Conservation (phyloP, 2,113 vertebrate genomes). For the Thamnaconus septentrionalis region DNA sequence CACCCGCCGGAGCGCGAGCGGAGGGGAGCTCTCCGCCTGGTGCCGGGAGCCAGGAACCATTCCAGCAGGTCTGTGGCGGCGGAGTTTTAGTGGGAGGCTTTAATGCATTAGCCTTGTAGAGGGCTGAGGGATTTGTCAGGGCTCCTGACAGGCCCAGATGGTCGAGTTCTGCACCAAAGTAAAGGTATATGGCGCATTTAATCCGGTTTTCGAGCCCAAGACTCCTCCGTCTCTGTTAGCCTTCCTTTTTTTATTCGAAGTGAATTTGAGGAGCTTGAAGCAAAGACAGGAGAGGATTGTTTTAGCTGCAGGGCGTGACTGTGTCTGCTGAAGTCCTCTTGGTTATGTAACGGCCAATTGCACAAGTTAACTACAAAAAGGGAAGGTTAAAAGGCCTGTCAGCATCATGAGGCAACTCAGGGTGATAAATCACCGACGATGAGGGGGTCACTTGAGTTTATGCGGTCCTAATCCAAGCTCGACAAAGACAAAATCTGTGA, state of each 20-base stretch:
- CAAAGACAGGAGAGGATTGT: slow-evolving; percentile 11
- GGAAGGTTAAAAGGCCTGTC: neutral
- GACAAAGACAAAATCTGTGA: slow-evolving; percentile 6
- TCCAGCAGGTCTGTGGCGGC: neutral
- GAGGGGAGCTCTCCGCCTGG: slow-evolving; percentile 18
- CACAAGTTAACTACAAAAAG: slow-evolving; percentile 12
- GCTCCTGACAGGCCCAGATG: slow-evolving; percentile 10
- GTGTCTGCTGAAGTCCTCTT: slow-evolving; percentile 36
- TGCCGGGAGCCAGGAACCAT: slow-evolving; percentile 19
- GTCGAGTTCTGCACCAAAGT: slow-evolving; percentile 17
- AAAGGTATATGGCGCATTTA: slow-evolving; percentile 11
- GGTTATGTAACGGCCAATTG: slow-evolving; percentile 55
- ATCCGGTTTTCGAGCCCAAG: neutral
- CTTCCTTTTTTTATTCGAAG: neutral
- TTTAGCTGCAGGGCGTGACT: slow-evolving; percentile 42
- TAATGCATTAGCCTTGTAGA: slow-evolving; percentile 1
- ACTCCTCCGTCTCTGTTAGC: neutral
- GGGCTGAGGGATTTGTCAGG: slow-evolving; percentile 34
- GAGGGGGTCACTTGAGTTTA: slow-evolving; percentile 58
- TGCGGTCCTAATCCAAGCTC: slow-evolving; percentile 45
- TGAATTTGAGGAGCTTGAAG: neutral
- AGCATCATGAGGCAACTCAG: slow-evolving; percentile 42
- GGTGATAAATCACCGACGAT: slow-evolving; percentile 47
- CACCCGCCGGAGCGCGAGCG: slow-evolving; percentile 43
- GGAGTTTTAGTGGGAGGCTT: slow-evolving; percentile 12